Base-by-base conservation (phyloP, 2,888 invertebrate species). In the Acronicta leporina region DNA sequence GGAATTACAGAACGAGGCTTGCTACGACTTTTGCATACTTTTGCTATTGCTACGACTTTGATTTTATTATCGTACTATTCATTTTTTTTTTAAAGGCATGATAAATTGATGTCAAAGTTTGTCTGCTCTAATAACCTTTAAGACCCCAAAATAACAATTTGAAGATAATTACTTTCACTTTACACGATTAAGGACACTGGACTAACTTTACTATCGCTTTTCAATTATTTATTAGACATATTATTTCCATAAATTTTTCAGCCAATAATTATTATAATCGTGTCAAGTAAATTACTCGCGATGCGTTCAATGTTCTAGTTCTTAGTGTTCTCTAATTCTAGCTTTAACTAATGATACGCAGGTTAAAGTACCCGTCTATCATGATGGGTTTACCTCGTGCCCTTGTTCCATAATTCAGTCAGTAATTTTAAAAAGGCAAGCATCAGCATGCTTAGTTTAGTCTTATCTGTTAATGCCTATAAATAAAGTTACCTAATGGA, bases 281-380 rank as follows among this genome's bases (percentile, higher is more conserved):
- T 68, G 54, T 60, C 63, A 59, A 54, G 61, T 42, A 5, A 49
- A 57, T 54, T 14, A 45, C 56, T 46, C 41, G 38, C 57, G 67
- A 49, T 52, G 9, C 9, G 25, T 62, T 48, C 25, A 42, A 42
- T 51, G 55, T 63, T 25, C 11, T 46, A 52, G n/a, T 57, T 65
- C 49, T 30, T 45, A 46, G 33, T 16, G 40, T 51, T 27, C 51
- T 20, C 2, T 55, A 59, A 45, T 44, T 53, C 45, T 35, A 47
- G 20, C 49, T 54, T 42, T 68, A n/a, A n/a, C n/a, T n/a, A 74
- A 55, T 63, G 60, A 57, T 55, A 57, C 8, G 8, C 47, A 52
- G 68, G 63, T 67, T 33, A 60, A 35, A 57, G 55, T 16, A 60
- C 73, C 41, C 16, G 35, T 15, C 45, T 15, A 35, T 20, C 25